Evolutionary conservation across 2,888 invertebrate genomes (phyloP), one percentile per base, ranked within the genome.

Genomic region (Drosophila infuscata): DNA sequence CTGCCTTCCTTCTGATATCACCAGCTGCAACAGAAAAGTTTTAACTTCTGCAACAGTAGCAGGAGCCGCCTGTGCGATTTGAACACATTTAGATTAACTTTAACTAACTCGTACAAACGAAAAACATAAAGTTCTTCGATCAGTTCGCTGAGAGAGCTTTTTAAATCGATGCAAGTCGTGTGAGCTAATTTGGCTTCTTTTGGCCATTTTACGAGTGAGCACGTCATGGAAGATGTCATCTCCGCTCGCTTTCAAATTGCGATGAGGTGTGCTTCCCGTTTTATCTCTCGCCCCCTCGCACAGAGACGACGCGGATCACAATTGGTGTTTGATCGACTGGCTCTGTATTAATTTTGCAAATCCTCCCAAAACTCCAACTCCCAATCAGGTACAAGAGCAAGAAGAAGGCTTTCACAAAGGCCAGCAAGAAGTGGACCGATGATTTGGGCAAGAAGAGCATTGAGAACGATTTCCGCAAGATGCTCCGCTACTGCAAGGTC

Each of bases 331-430:
- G 58, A 68, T 52, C 58, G 79, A 79, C 68, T 73, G 76, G 66
- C 61, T 58, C 56, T 64, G 68, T 63, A 79, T 76, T 74, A 67
- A 61, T 64, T 46, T 73, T 48, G 48, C 71, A 85, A 76, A 56
- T 64, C 69, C 71, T 67, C 67, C 41, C 57, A 41, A 63, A 74
- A 81, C 59, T 82, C 69, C 59, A 72, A 63, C 52, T 49, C 48
- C 65, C 56, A 79, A 80, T 78, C 89, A 99, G 99, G 99, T 99
- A 98, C 95, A 98, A 98, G 94, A 98, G 98, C 94, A 99, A 99
- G 96, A 99, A 99, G 98, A 99, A 99, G 98, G 99, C 99, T 80
- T 99, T 99, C 94, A 97, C 98, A 83, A 99, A 99, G 94, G 96
- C 98, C 76, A 97, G 98, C 93, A 99, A 99, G 95, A 99, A 99